Percentiles rank a stretch among this genome's conserved stretches.
Evolutionary conservation across 1,140 invertebrate genomes (phyloP).

Genomic region (Caenorhabditis remanei): DNA sequence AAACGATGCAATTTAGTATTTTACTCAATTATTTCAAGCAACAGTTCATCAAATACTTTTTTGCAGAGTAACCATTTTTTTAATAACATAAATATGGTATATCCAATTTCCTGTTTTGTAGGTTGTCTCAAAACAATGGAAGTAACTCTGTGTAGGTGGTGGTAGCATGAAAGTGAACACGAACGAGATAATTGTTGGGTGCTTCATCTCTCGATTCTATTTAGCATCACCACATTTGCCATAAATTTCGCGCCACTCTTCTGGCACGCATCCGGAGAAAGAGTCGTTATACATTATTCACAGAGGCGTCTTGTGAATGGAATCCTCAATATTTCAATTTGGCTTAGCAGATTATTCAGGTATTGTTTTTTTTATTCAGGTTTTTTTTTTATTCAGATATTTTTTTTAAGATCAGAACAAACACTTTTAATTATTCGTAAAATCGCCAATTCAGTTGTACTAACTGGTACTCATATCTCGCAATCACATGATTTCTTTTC

Average conservation of each 20-base stretch:
- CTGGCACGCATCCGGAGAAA: not conserved
- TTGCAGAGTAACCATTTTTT: too few species aligned
- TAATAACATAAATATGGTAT: too few species aligned
- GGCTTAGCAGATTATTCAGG: conserved; percentile 8
- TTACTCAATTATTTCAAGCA: too few species aligned
- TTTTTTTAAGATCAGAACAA: too few species aligned
- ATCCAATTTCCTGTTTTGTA: not conserved
- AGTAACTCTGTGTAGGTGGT: conserved; percentile 21
- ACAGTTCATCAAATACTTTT: too few species aligned
- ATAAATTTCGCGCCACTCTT: not conserved
- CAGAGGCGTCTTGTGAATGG: not conserved
- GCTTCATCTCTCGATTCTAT: conserved; percentile 38
- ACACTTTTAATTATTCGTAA: too few species aligned
- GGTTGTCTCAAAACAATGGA: not conserved
- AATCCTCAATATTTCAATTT: not conserved
- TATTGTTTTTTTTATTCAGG: not conserved
- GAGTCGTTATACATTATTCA: conserved; percentile 1
- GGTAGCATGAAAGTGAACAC: not conserved
- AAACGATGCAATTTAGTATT: too few species aligned
- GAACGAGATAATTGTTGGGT: conserved; percentile 47
- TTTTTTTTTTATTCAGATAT: too few species aligned
- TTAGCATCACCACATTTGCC: not conserved
- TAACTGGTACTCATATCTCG: too few species aligned
- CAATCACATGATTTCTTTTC: too few species aligned
- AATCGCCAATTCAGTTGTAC: too few species aligned